Percentiles rank a stretch among this genome's conserved stretches.
Evolutionary conservation across 2,113 vertebrate genomes (phyloP).

Genomic region (Gavia stellata): DNA sequence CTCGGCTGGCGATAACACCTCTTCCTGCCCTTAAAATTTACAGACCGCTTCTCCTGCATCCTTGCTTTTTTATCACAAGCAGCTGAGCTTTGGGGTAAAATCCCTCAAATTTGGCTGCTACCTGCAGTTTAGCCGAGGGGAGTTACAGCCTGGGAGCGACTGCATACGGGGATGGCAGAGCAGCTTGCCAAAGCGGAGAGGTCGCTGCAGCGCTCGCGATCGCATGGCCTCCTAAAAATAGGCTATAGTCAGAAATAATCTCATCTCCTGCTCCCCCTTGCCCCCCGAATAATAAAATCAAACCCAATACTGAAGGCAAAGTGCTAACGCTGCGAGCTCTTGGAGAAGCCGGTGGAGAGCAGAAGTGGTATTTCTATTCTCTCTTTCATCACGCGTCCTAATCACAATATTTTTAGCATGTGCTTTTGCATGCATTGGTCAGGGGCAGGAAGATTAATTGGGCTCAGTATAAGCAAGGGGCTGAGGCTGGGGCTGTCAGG

Average conservation of each 20-base stretch:
- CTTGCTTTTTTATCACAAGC: neutral
- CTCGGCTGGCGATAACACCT: neutral
- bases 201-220: neutral
- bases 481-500: neutral
- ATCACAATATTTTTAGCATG: neutral
- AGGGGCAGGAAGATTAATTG: neutral
- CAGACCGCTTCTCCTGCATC: accelerated
- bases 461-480: neutral
- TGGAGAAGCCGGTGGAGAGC: neutral
- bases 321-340: neutral
- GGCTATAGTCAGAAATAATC: neutral
- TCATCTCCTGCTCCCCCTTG: neutral
- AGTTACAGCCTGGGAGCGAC: neutral
- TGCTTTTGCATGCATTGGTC: neutral
- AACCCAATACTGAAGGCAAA: neutral
- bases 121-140: neutral
- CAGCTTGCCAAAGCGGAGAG: neutral
- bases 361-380: neutral
- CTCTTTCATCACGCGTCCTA: neutral
- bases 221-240: neutral
- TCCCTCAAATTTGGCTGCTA: neutral
- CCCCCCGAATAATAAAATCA: neutral
- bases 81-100: neutral
- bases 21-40: neutral
- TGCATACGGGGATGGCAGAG: neutral